Base-by-base conservation (phyloP, 1,140 invertebrate genomes). In the Diachasma alloeum region DNA sequence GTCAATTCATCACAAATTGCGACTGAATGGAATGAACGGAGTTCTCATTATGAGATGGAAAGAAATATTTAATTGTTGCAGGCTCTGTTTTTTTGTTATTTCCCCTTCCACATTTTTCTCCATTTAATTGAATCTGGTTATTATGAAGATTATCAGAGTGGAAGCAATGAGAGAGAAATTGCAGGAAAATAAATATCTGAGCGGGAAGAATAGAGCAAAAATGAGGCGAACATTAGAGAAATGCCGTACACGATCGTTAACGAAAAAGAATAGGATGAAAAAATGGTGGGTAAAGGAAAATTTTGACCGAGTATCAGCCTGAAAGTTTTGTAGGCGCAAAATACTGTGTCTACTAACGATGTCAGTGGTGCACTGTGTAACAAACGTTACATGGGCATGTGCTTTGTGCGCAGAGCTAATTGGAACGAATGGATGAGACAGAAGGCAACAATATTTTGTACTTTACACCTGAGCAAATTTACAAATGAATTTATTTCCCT, bases 361-460 rank as follows among this genome's bases (percentile, higher is more conserved):
- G 77, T 78, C 77, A 59, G 74, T 63, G 77, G 44, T 63, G 26
- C 53, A 24, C 24, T 37, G 59, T 3, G 2, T 31, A 31, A 79
- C 56, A 66, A 67, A 36, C 75, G 59, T 31, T 76, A 69, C 75
- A 26, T 59, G 53, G 53, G 15, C 19, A 59, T 59, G 53, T 22
- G 53, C 53, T 59, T 31, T 31, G 31, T 31, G 31, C 31, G 2
- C 53, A 59, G 36, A 56, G 22, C 73, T 81, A 81, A 82, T 82
- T 81, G 76, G 78, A 79, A 73, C 69, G 75, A 75, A 75, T 72
- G 74, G 39, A 67, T 75, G 68, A 69, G 75, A 68, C 46, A 37
- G 53, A 63, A 72, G 17, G n/a, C n/a, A 59, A 59, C 53, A 19
- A 22, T 59, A 59, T 59, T 59, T 59, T 22, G 22, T 22, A 59